Conservation (phyloP, 2,797 vertebrate genomes). For the Tapirus indicus region DNA sequence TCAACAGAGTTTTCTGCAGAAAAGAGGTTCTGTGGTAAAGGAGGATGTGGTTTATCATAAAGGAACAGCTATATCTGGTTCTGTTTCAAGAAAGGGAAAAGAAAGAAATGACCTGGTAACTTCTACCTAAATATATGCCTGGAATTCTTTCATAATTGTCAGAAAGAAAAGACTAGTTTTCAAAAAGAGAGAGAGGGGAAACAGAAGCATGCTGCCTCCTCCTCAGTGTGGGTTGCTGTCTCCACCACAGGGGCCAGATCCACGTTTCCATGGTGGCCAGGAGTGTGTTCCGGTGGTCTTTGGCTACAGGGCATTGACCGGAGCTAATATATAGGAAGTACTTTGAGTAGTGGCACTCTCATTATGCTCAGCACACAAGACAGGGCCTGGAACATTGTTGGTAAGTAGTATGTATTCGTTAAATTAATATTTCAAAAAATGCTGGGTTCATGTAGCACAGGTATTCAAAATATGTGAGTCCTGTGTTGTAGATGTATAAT, state of each 20-base stretch:
- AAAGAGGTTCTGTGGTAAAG: not conserved
- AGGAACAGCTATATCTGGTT: not conserved
- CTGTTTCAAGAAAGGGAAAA: slow-evolving; percentile 2
- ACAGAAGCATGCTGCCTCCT: not conserved
- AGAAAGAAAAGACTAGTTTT: not conserved
- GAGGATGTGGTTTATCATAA: not conserved
- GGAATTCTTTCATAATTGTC: not conserved
- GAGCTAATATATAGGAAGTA: not conserved
- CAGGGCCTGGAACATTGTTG: not conserved
- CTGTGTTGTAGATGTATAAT: not conserved
- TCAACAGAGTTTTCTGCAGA: not conserved
- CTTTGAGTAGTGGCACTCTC: not conserved
- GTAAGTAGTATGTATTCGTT: not conserved
- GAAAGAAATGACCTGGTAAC: not conserved
- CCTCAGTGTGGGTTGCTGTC: not conserved
- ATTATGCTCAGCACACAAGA: not conserved
- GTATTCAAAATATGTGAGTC: not conserved
- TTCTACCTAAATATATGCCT: not conserved
- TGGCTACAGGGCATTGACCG: not conserved
- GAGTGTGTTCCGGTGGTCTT: not conserved
- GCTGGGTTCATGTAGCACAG: not conserved
- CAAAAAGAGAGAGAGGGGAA: not conserved
- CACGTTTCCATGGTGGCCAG: not conserved
- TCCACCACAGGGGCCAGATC: not conserved
- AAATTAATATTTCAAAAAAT: slow-evolving; percentile 6